Percentiles rank a stretch among this genome's conserved stretches.
These are phyloP conservation scores for Lepidotrigona ventralis DNA, from an alignment of 1,140 invertebrate genomes.

Conservation along the genomic window DNA sequence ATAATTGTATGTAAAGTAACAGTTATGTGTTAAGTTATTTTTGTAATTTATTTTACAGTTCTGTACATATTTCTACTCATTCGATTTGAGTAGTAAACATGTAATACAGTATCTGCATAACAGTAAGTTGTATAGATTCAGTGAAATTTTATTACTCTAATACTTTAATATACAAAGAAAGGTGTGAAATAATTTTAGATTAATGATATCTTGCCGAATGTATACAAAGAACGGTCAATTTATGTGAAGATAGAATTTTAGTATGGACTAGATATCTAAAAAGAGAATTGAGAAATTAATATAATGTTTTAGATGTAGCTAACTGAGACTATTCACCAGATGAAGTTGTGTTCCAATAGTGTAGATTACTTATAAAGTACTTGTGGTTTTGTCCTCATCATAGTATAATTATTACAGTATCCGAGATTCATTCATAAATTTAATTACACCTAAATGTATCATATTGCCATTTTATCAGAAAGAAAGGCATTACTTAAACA, in stretches of 20 bases:
- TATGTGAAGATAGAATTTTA: conserved; percentile 21
- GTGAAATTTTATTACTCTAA: background rate
- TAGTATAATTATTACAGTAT: conserved; percentile 14
- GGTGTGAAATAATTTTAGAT: conserved; percentile 7
- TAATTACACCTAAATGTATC: background rate
- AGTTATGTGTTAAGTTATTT: background rate
- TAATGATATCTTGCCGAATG: conserved; percentile 10
- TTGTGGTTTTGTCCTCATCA: conserved; percentile 51
- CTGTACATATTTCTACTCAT: background rate
- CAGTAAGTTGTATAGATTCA: background rate
- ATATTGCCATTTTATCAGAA: background rate
- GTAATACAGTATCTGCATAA: background rate
- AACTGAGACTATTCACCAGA: conserved; percentile 76
- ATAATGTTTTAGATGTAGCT: conserved; percentile 64
- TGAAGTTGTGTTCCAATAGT: conserved; percentile 75
- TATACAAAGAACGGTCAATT: conserved; percentile 8
- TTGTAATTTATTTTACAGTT: background rate
- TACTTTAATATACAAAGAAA: background rate
- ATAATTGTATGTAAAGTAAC: background rate
- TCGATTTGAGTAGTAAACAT: background rate
- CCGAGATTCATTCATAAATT: conserved; percentile 20
- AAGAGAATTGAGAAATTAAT: conserved; percentile 32
- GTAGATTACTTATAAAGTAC: conserved; percentile 61
- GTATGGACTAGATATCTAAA: conserved; percentile 6
- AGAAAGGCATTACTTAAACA: background rate